These are phyloP conservation scores for Drosophila seclusa DNA, from an alignment of 2,888 invertebrate genomes.

Conservation along the genomic window DNA sequence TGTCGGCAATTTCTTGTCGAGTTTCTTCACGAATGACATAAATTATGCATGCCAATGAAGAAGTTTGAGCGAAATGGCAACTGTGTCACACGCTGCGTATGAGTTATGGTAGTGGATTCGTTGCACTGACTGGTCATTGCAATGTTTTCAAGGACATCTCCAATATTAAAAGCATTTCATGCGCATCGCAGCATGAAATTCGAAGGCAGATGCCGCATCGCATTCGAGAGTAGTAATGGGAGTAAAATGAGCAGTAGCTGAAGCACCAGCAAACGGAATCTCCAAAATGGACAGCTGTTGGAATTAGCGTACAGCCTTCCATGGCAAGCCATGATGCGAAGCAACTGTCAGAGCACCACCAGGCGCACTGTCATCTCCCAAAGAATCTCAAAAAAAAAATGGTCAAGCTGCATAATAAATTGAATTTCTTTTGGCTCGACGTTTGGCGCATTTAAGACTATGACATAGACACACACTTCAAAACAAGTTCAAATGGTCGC, in stretches of 20 bases:
- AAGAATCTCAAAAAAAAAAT: constrained; percentile 48
- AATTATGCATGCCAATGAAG: constrained; percentile 67
- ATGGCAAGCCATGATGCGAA: constrained; percentile 29
- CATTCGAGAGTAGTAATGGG: constrained; percentile 53
- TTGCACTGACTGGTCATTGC: constrained; percentile 44
- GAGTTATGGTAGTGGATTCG: constrained; percentile 63
- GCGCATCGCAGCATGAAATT: constrained; percentile 75
- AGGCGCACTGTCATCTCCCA: constrained; percentile 54
- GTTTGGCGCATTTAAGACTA: constrained; percentile 65
- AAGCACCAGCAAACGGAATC: constrained; percentile 54
- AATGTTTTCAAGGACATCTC: constrained; percentile 67
- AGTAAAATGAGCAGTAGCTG: constrained; percentile 16
- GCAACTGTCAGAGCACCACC: constrained; percentile 53
- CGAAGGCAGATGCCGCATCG: constrained; percentile 71
- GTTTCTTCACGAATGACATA: constrained; percentile 63
- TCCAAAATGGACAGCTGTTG: constrained; percentile 65
- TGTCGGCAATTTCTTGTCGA: constrained; percentile 63
- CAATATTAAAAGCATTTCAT: constrained; percentile 74
- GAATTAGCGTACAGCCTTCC: constrained; percentile 67
- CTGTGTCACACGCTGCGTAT: constrained; percentile 71
- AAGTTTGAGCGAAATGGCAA: constrained; percentile 40
- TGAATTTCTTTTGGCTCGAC: constrained; percentile 74
- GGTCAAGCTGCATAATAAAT: constrained; percentile 76
- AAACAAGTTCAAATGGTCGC: constrained; percentile 18
- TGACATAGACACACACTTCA: constrained; percentile 56